Conservation (phyloP, 2,797 vertebrate genomes). For the Danio kyathit region DNA sequence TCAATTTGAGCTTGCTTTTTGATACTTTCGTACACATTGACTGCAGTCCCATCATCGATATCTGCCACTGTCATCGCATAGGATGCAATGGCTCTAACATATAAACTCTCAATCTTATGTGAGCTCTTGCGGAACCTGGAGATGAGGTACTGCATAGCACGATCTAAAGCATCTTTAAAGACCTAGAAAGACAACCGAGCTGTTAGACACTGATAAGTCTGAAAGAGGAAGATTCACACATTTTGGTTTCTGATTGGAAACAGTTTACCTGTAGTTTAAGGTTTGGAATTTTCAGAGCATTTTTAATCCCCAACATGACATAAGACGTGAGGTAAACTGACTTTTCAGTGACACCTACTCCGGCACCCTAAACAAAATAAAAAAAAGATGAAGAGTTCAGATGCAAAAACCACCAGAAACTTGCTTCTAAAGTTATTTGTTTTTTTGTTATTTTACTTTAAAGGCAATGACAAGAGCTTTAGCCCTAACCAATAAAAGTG, state of each 20-base stretch:
- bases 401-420: too few relatives aligned
- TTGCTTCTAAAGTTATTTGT: too few relatives aligned
- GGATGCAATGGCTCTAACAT: conserved; percentile 81
- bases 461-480: too few relatives aligned
- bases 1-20: conserved; percentile 77
- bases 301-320: conserved; percentile 83
- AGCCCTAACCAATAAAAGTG: too few relatives aligned
- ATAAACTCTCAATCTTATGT: conserved; percentile 77
- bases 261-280: conserved; percentile 75
- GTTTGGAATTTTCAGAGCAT: conserved; percentile 68
- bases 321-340: conserved; percentile 88
- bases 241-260: background rate
- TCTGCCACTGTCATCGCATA: conserved; percentile 86
- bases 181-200: conserved; percentile 70
- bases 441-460: too few relatives aligned
- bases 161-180: conserved; percentile 72
- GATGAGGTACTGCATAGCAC: conserved; percentile 79
- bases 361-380: conserved; percentile 68
- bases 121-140: conserved; percentile 59
- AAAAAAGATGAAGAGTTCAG: too few relatives aligned
- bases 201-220: background rate
- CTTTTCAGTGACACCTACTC: conserved; percentile 69
- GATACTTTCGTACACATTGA: conserved; percentile 64
- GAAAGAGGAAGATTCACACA: background rate
- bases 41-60: conserved; percentile 42